Percentiles rank a stretch among this genome's conserved stretches.
Evolutionary conservation across 2,113 vertebrate genomes (phyloP).

Genomic region (Seriola aureovittata): DNA sequence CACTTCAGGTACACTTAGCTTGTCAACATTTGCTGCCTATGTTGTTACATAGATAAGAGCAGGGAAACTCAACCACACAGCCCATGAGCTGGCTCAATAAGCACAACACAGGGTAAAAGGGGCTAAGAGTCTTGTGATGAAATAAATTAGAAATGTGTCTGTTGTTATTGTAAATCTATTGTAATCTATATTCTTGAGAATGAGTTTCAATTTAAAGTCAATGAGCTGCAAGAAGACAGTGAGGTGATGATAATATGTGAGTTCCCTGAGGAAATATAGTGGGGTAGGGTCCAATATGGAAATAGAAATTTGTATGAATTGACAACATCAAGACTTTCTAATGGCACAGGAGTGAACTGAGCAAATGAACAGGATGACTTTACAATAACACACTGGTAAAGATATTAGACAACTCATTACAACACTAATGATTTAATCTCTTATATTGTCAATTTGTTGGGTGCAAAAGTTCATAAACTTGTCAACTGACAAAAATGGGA

Average conservation of each 20-base stretch:
- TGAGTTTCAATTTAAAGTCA: background rate
- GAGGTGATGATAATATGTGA: background rate
- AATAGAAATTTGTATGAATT: background rate
- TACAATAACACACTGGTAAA: no score
- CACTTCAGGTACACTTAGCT: background rate
- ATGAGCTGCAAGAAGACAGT: background rate
- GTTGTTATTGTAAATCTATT: no score
- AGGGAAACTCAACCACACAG: background rate
- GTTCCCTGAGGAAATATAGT: background rate
- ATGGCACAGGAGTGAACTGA: background rate
- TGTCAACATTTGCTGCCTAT: background rate
- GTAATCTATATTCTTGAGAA: background rate
- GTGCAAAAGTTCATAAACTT: no score
- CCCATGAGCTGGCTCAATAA: background rate
- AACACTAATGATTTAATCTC: no score
- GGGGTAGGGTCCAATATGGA: no score
- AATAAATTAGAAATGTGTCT: background rate
- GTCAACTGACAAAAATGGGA: background rate
- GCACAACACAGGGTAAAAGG: background rate
- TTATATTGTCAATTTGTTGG: no score
- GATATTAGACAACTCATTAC: no score
- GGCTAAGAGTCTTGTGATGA: no score
- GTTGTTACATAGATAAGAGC: background rate
- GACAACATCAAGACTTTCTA: background rate
- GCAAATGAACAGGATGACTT: background rate